Evolutionary conservation across 2,113 vertebrate genomes (phyloP).

Genomic region (Tursiops truncatus): DNA sequence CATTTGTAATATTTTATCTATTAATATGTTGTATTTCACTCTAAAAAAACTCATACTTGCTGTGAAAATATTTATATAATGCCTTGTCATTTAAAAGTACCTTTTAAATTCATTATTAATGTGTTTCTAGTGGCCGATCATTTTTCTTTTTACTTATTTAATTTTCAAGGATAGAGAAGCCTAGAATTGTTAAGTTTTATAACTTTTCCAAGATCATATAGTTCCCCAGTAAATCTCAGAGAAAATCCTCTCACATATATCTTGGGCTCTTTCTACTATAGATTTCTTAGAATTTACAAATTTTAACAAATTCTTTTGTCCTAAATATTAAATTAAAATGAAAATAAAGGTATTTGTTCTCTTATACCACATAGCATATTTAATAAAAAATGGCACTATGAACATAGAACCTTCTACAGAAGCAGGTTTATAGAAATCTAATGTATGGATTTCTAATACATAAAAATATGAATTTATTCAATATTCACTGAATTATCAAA

Average conservation of each 20-base stretch:
- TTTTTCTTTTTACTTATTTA: not conserved
- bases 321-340: not conserved
- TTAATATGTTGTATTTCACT: not conserved
- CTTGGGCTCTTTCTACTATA: not conserved
- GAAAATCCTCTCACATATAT: not conserved
- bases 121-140: not conserved
- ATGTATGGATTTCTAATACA: not conserved
- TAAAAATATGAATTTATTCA: not conserved
- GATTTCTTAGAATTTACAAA: not conserved
- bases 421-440: not conserved
- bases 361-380: not conserved
- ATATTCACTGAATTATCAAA: slow-evolving; percentile 4
- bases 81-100: not conserved
- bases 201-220: not conserved
- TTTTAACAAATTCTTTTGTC: not conserved
- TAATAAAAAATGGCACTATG: not conserved
- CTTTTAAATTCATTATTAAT: not conserved
- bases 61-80: slow-evolving; percentile 28
- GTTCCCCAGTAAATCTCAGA: not conserved
- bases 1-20: slow-evolving; percentile 29
- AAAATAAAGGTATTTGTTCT: slow-evolving; percentile 2
- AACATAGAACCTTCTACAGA: not conserved
- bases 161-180: not conserved
- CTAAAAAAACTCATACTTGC: not conserved
- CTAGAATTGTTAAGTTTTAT: not conserved